Evolutionary conservation across 2,888 invertebrate genomes (phyloP).

Genomic region (Antheraea assamensis): DNA sequence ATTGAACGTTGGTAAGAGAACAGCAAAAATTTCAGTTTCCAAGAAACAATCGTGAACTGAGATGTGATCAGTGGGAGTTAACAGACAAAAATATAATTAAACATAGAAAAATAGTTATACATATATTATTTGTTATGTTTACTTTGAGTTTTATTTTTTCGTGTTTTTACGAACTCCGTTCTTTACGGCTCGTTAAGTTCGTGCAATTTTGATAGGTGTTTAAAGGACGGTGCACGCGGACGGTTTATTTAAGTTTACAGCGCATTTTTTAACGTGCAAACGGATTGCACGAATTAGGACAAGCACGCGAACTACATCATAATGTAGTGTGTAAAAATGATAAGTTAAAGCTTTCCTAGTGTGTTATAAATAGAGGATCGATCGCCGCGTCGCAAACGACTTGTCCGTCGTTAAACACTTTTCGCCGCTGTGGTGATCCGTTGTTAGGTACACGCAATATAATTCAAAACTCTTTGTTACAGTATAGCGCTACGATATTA

Average conservation of each 20-base stretch:
- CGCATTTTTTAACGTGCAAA: not conserved
- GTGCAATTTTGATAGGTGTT: conserved; percentile 39
- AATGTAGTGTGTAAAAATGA: no score
- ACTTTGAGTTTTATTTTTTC: conserved; percentile 12
- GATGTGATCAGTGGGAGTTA: not conserved
- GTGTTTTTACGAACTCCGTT: conserved; percentile 29
- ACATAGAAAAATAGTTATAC: not conserved
- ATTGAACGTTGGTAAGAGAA: not conserved
- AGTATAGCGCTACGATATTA: no score
- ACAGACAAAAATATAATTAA: conserved; percentile 27
- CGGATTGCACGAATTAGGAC: no score
- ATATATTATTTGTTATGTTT: not conserved
- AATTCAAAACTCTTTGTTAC: no score
- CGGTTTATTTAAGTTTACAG: not conserved
- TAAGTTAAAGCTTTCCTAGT: no score
- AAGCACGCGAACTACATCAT: no score
- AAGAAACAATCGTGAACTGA: not conserved
- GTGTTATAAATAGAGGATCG: no score
- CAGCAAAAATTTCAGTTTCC: not conserved
- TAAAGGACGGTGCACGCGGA: conserved; percentile 18
- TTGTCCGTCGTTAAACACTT: no score
- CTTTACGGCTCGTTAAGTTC: conserved; percentile 51
- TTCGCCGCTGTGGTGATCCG: no score
- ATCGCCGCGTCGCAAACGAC: no score
- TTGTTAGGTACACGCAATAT: no score